Evolutionary conservation across 1,140 invertebrate genomes (phyloP).

Genomic region (Arctopsyche grandis): DNA sequence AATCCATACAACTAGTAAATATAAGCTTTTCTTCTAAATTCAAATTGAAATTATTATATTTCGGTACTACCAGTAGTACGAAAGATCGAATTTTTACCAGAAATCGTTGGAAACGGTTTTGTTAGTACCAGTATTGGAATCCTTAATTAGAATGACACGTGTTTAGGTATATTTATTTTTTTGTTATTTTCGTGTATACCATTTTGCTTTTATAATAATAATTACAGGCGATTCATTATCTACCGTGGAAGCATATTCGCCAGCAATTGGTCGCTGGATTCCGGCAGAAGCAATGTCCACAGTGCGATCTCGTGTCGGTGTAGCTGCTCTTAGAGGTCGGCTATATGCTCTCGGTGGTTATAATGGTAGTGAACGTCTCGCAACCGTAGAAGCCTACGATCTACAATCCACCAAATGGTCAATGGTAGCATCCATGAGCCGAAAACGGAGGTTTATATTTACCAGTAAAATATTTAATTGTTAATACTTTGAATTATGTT

Average conservation of each 20-base stretch:
- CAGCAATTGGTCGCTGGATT: conserved; percentile 76
- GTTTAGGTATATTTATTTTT: too few species aligned
- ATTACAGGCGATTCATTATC: conserved; percentile 81
- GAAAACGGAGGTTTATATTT: conserved; percentile 73
- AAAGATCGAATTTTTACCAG: too few species aligned
- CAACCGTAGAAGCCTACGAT: conserved; percentile 91
- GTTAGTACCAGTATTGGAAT: too few species aligned
- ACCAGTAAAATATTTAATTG: not conserved
- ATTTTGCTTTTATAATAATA: not conserved
- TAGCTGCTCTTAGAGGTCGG: conserved; percentile 81
- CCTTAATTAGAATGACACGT: too few species aligned
- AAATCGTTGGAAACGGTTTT: too few species aligned
- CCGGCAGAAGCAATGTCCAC: conserved; percentile 88
- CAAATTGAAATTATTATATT: too few species aligned
- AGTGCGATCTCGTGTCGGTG: conserved; percentile 84
- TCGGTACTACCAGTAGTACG: too few species aligned
- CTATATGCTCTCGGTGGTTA: conserved; percentile 83
- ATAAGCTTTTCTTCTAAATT: too few species aligned
- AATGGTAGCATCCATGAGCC: conserved; percentile 83
- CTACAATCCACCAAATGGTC: conserved; percentile 79
- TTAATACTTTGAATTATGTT: not conserved
- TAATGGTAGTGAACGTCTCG: conserved; percentile 83
- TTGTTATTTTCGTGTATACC: too few species aligned
- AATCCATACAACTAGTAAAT: too few species aligned
- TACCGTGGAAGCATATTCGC: conserved; percentile 89